phyloP scores from a whole-genome alignment of 2,888 invertebrate species.

The Cyclophora punctaria region DNA sequence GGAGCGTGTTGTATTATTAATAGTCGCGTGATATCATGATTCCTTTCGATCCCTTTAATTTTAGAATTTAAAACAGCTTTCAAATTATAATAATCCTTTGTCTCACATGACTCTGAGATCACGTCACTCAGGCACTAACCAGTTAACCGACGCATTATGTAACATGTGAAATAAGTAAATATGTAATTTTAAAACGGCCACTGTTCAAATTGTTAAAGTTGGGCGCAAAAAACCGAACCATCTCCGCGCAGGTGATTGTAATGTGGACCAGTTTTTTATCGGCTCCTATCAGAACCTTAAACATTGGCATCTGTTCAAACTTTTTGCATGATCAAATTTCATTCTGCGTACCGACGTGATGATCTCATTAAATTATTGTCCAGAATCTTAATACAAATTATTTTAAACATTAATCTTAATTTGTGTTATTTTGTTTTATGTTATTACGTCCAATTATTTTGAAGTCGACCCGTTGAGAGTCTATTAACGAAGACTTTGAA shows the following conservation, averaged over 20 bases:
- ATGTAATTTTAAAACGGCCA: no score
- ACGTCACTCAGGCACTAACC: no score
- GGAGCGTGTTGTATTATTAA: conserved; percentile 40
- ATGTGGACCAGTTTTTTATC: conserved; percentile 20
- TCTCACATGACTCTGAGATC: no score
- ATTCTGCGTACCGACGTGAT: conserved; percentile 25
- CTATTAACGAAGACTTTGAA: no score
- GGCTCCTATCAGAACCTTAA: conserved; percentile 14
- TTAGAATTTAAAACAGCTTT: conserved; percentile 34
- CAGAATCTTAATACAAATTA: conserved; percentile 21
- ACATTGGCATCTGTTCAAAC: conserved; percentile 29
- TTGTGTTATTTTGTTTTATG: conserved; percentile 5
- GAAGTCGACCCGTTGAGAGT: no score
- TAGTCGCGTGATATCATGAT: conserved; percentile 47
- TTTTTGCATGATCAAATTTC: conserved; percentile 25
- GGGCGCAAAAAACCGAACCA: conserved; percentile 12
- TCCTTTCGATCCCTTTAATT: conserved; percentile 46
- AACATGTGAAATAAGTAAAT: no score
- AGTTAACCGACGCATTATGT: no score
- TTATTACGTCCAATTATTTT: no score
- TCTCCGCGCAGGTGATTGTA: conserved; percentile 17
- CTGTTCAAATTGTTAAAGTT: conserved; percentile 4
- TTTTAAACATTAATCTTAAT: conserved; percentile 14
- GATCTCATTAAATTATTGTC: conserved; percentile 31
- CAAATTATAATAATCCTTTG: conserved; percentile 10